Evolutionary conservation across 1,140 invertebrate species (phyloP), one percentile per base, ranked within the genome.

Genomic region (Cydia amplana): DNA sequence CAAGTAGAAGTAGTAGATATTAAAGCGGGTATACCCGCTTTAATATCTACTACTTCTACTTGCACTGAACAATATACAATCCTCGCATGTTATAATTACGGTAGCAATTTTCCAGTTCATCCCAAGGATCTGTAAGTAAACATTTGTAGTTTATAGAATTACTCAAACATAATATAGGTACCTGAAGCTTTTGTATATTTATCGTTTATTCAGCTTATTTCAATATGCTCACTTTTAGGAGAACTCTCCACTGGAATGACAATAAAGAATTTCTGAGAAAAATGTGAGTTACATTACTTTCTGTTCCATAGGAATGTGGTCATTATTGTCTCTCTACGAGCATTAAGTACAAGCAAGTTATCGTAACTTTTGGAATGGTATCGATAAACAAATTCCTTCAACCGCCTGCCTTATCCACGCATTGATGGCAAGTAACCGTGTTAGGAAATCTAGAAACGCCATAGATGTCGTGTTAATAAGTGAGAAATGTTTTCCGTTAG

Each of bases 101-200:
- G 28, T 43, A 18, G 28, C 32, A 9, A 40, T 40, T 40, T 70
- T 40, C 65, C 36, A 32, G 64, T 70, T 70, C n/a, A 70, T 70
- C 65, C 32, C 65, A 70, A 70, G 65, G 65, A 70, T 70, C 74
- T 60, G 49, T 70, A 74, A 79, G 75, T 77, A 81, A 81, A 79
- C 78, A 76, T 16, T n/a, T 51, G 72, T 64, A 74, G 74, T 75
- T 81, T 79, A 73, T 74, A 78, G 70, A 77, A 79, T 70, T 73
- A 25, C 74, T 63, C 51, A 51, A 7, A 51, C n/a, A 51, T 51
- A 18, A n/a, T n/a, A n/a, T n/a, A n/a, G n/a, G n/a, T 55, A 55
- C n/a, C n/a, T 18, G n/a, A n/a, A 18, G 16, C 51, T 55, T 60
- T 55, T 55, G 16, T 55, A n/a, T 18, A 55, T 1, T n/a, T 0